Base-by-base conservation (phyloP, 1,140 invertebrate species). In the Spodoptera frugiperda region DNA sequence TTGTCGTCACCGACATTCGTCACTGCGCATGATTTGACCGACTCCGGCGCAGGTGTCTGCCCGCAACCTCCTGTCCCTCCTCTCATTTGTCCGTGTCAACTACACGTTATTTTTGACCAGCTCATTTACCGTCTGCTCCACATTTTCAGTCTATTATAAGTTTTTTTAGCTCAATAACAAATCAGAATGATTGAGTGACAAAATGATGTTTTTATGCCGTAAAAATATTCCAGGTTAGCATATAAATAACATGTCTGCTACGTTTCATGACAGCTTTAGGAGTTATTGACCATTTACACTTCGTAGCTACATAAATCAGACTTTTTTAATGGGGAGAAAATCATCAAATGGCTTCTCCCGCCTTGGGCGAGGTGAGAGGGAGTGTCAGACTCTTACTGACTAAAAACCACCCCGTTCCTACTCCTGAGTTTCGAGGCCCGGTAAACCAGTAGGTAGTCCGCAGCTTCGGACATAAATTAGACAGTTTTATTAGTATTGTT, bases 61-160 rank as follows among this genome's bases (percentile, higher is more conserved):
- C 48, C 70, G n/a, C 61, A 74, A 71, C 51, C 57, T 70, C 71
- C 72, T 72, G 73, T 78, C 73, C 57, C 57, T 72, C 78, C 48
- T 21, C 57, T 72, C 81, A 82, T 84, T 84, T 81, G 78, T 84
- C 55, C 59, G 39, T 65, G 78, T 82, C 80, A 80, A 25, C 63
- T 55, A 46, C 6, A 55, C 76, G 71, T 78, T 82, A 84, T 84
- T 84, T 84, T 80, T 78, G 70, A 78, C 63, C 70, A 67, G 59
- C 46, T 71, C 54, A 53, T 59, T 70, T 82, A 55, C 67, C 63
- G 61, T 51, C 9, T 49, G 77, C 63, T 74, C 73, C 25, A 76
- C n/a, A 68, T 78, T 72, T 78, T 57, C 10, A 44, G 21, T 51
- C 65, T 80, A 19, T 68, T 61, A 74, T 74, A 61, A 74, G 48